Conservation (phyloP, 2,888 invertebrate genomes). For the Hemaris fuciformis region DNA sequence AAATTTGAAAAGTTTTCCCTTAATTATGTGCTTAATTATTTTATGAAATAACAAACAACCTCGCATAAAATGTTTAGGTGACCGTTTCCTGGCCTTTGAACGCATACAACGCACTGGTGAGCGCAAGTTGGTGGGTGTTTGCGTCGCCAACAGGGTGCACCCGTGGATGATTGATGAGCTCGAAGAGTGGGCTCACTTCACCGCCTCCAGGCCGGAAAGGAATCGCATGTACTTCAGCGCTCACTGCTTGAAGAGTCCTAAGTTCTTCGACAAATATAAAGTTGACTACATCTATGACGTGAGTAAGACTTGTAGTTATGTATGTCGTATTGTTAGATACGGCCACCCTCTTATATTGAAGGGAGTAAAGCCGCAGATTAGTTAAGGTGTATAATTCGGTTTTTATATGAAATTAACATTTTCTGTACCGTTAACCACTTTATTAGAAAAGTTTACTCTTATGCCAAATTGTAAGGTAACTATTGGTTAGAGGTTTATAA, state of each 20-base stretch:
- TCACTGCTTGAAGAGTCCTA: constrained; percentile 68
- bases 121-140: constrained; percentile 69
- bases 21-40: too few relatives aligned
- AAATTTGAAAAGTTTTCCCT: too few relatives aligned
- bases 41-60: background rate
- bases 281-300: constrained; percentile 77
- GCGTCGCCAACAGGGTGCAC: constrained; percentile 67
- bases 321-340: too few relatives aligned
- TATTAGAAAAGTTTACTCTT: too few relatives aligned
- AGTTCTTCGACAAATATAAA: constrained; percentile 68
- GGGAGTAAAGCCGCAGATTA: too few relatives aligned
- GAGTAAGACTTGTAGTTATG: constrained; percentile 24
- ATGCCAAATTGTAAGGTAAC: too few relatives aligned
- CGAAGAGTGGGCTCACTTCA: constrained; percentile 76
- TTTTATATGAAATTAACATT: background rate
- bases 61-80: constrained; percentile 42
- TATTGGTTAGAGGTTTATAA: too few relatives aligned
- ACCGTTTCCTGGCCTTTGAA: constrained; percentile 58
- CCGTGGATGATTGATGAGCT: constrained; percentile 77
- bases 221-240: constrained; percentile 76
- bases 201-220: constrained; percentile 57
- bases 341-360: too few relatives aligned
- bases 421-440: too few relatives aligned
- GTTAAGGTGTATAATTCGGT: too few relatives aligned
- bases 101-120: constrained; percentile 54